Percentiles rank a stretch among this genome's conserved stretches.
These are phyloP conservation scores for Tholera decimalis DNA, from an alignment of 2,888 invertebrate species.

Conservation along the genomic window DNA sequence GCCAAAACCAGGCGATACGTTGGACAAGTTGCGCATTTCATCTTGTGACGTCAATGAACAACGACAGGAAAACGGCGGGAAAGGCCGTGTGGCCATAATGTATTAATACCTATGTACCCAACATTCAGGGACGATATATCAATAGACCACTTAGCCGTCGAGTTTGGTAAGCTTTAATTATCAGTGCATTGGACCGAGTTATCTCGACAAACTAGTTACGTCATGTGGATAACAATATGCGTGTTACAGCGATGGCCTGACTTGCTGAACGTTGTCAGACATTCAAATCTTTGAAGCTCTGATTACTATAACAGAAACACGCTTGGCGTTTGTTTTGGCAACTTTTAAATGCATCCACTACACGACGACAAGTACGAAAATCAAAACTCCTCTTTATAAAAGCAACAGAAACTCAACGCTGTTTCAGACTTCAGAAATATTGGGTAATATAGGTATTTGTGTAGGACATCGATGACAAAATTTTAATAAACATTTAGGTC, in stretches of 20 bases:
- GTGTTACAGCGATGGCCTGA: slow-evolving; percentile 46
- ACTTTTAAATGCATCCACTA: slow-evolving; percentile 35
- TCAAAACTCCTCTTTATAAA: not conserved
- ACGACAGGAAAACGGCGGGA: slow-evolving; percentile 46
- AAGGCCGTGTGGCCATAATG: slow-evolving; percentile 41
- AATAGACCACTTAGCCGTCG: slow-evolving; percentile 59
- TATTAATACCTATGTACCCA: slow-evolving; percentile 47
- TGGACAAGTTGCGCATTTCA: slow-evolving; percentile 37
- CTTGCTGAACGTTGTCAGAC: slow-evolving; percentile 51
- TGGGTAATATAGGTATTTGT: slow-evolving; percentile 8
- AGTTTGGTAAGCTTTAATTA: slow-evolving; percentile 65
- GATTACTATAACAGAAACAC: slow-evolving; percentile 52
- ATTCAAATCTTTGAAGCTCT: slow-evolving; percentile 55
- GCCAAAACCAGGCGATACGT: slow-evolving; percentile 12
- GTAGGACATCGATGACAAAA: slow-evolving; percentile 7
- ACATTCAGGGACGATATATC: slow-evolving; percentile 52
- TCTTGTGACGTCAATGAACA: slow-evolving; percentile 53
- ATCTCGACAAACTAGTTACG: slow-evolving; percentile 65
- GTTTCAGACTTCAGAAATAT: slow-evolving; percentile 15
- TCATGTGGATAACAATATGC: slow-evolving; percentile 54
- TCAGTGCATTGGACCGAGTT: slow-evolving; percentile 72
- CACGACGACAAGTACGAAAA: slow-evolving; percentile 21
- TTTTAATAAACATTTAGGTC: slow-evolving; percentile 15
- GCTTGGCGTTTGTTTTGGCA: slow-evolving; percentile 39
- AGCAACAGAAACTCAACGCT: slow-evolving; percentile 27